These are phyloP conservation scores for Furcifer pardalis DNA, from an alignment of 2,797 vertebrate genomes.

Conservation along the genomic window DNA sequence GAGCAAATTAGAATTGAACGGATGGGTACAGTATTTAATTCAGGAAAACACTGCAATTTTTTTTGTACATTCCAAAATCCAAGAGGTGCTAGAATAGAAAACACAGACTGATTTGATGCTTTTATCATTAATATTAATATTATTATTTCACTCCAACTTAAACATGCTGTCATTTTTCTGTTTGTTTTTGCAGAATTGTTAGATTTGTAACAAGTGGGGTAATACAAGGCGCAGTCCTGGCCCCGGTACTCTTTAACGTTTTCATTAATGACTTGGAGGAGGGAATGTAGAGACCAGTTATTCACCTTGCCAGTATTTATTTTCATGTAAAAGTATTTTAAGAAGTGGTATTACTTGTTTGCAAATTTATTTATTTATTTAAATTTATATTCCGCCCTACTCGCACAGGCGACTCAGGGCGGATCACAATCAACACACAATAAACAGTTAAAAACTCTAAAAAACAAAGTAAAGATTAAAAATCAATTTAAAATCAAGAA, in stretches of 20 bases:
- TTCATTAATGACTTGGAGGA: too few species aligned
- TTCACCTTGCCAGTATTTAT: background rate
- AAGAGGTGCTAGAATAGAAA: background rate
- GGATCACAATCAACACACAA: too few species aligned
- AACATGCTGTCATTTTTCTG: background rate
- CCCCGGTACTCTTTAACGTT: too few species aligned
- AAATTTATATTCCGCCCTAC: too few species aligned
- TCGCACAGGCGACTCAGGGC: too few species aligned
- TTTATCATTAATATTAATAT: background rate
- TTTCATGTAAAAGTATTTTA: background rate
- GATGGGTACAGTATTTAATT: background rate
- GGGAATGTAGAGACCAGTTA: too few species aligned
- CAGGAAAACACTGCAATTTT: slow-evolving; percentile 15
- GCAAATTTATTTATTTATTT: too few species aligned
- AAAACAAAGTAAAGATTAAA: too few species aligned
- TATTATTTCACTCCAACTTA: background rate
- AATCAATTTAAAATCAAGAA: slow-evolving; percentile 17
- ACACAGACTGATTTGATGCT: background rate
- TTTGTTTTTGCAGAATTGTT: slow-evolving; percentile 18
- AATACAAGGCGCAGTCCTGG: too few species aligned
- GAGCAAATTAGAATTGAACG: slow-evolving; percentile 12
- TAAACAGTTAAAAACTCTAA: too few species aligned
- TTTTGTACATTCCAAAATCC: background rate
- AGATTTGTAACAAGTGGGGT: too few species aligned
- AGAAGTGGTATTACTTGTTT: background rate